These are phyloP conservation scores for Anoplolepis gracilipes DNA, from an alignment of 1,140 invertebrate genomes.

Conservation along the genomic window DNA sequence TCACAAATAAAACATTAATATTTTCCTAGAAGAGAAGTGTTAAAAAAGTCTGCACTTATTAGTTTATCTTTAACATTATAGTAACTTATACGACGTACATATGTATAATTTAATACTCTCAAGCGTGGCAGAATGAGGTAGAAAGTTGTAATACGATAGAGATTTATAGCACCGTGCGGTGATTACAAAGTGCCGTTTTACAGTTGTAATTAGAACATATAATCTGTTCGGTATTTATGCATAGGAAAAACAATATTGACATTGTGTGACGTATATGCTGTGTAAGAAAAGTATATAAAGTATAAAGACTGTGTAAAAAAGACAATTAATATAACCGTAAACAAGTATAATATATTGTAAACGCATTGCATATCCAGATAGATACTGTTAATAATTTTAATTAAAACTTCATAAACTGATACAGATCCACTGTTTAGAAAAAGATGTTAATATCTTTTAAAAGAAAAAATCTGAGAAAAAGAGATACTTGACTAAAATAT, in stretches of 20 bases:
- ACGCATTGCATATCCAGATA: too few relatives aligned
- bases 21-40: background rate
- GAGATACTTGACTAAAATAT: too few relatives aligned
- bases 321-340: too few relatives aligned
- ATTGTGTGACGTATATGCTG: background rate
- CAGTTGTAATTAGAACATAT: background rate
- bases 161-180: background rate
- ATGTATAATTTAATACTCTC: background rate
- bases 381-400: too few relatives aligned
- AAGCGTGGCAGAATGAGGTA: constrained; percentile 25
- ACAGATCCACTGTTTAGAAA: too few relatives aligned
- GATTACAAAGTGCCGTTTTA: background rate
- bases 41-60: background rate
- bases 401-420: too few relatives aligned
- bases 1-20: constrained; percentile 15
- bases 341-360: too few relatives aligned
- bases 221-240: background rate
- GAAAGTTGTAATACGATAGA: constrained; percentile 40
- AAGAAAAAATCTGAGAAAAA: too few relatives aligned
- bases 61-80: background rate
- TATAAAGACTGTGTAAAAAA: too few relatives aligned
- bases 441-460: too few relatives aligned
- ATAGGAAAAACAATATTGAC: background rate
- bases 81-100: background rate
- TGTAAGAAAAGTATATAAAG: too few relatives aligned